Evolutionary conservation across 2,888 invertebrate genomes (phyloP), one percentile per base, ranked within the genome.

Genomic region (Lasioglossum calceatum): DNA sequence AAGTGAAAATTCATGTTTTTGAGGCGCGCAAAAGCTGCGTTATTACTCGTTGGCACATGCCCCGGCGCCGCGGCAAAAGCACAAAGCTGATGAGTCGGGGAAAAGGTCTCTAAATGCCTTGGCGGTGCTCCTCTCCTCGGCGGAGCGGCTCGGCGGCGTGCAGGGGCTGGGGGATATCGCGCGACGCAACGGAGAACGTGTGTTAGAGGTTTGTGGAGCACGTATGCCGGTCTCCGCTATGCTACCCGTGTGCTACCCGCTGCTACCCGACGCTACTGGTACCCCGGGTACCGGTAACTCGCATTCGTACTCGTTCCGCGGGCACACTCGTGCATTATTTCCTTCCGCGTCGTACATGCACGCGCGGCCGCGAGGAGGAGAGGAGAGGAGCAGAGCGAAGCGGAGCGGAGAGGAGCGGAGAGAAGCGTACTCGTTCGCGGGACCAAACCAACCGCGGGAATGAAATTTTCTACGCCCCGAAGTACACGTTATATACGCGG

Each of bases 1-100:
- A 93, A 94, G 94, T 94, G 95, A 95, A 95, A 95, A 95, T 94
- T 95, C 94, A 92, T 95, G 95, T 95, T 95, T 94, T 94, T 93
- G 95, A 94, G 93, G 92, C 93, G 88, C 92, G 87, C 86, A 88
- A 92, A 91, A 89, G 90, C 90, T 88, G 86, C 92, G 92, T 93
- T 93, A 94, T 94, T 93, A 93, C 91, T 90, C 90, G 91, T 88
- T 89, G 90, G 86, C 89, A 86, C 88, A 89, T 84, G 89, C 82
- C 83, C 36, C 67, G 67, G 67, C 36, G 67, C 67, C 81, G 89
- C 91, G 92, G 93, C 93, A 92, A 93, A 91, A 93, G 93, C 93
- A 94, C 94, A 95, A 95, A 95, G 95, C 94, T 94, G 95, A 95
- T 95, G 95, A 95, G 95, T 93, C 94, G 93, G 93, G 91, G 93